These are phyloP conservation scores for Seriola quinqueradiata DNA, from an alignment of 2,113 vertebrate genomes.

Conservation along the genomic window DNA sequence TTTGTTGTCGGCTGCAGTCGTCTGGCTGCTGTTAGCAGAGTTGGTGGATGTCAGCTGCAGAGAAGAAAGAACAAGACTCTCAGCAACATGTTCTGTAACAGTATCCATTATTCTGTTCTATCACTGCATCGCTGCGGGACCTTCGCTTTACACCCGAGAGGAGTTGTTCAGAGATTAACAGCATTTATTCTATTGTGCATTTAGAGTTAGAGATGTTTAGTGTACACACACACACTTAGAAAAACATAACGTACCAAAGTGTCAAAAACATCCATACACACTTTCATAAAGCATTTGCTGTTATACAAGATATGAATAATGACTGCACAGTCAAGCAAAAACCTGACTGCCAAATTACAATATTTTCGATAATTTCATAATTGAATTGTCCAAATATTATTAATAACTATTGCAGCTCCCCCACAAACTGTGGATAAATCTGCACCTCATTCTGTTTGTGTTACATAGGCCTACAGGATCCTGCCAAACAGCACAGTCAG, in stretches of 20 bases:
- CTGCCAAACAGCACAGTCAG: slow-evolving; percentile 36
- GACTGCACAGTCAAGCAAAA: neutral
- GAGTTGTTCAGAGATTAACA: neutral
- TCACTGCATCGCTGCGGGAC: neutral
- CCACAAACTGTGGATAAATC: slow-evolving; percentile 7
- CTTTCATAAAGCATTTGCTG: neutral
- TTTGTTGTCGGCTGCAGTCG: slow-evolving; percentile 77
- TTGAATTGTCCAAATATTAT: slow-evolving; percentile 14
- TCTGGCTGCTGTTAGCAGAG: slow-evolving; percentile 78
- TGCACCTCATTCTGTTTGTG: slow-evolving; percentile 11
- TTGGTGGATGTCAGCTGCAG: slow-evolving; percentile 74
- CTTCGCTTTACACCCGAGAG: neutral
- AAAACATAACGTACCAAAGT: too few species aligned
- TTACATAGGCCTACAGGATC: neutral
- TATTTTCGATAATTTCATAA: neutral
- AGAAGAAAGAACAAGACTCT: slow-evolving; percentile 22
- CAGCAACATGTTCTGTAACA: neutral
- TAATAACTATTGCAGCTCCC: slow-evolving; percentile 17
- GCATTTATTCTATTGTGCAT: too few species aligned
- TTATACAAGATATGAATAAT: neutral
- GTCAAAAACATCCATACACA: neutral
- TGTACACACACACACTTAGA: too few species aligned
- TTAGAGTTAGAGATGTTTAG: neutral
- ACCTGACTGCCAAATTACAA: neutral
- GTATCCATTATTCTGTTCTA: neutral